Evolutionary conservation across 1,140 invertebrate genomes (phyloP).

Genomic region (Caligus rogercresseyi): DNA sequence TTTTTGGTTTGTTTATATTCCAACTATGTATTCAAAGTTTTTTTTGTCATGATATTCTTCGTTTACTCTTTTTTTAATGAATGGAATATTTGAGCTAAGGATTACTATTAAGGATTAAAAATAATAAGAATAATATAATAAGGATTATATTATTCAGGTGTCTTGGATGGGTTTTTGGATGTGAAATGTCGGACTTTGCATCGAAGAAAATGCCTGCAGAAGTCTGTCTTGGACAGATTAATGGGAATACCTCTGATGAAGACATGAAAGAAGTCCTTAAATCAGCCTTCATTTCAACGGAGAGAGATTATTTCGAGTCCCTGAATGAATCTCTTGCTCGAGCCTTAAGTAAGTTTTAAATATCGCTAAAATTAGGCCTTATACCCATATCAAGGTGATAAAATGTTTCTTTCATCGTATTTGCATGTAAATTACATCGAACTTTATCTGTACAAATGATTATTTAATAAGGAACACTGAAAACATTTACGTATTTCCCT

Average conservation of each 20-base stretch:
- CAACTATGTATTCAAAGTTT: neutral
- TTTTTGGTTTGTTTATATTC: neutral
- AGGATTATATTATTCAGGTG: neutral
- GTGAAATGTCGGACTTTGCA: constrained; percentile 11
- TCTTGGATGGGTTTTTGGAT: constrained; percentile 16
- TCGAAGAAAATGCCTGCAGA: constrained; percentile 12
- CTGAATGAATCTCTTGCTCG: constrained; percentile 1
- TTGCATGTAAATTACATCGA: too few species aligned
- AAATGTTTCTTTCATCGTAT: too few species aligned
- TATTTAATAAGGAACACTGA: too few species aligned
- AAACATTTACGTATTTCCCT: neutral
- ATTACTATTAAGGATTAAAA: too few species aligned
- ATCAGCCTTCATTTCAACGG: constrained; percentile 10
- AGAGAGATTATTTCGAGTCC: constrained; percentile 17
- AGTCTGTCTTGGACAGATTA: constrained; percentile 6
- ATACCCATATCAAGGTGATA: too few species aligned
- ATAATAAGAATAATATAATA: too few species aligned
- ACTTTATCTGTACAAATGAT: too few species aligned
- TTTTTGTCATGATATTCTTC: neutral
- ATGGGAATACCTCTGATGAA: constrained; percentile 9
- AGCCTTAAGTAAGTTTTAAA: neutral
- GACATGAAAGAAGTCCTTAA: constrained; percentile 8
- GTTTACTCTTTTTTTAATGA: neutral
- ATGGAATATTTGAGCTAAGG: neutral
- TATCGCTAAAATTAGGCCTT: too few species aligned